Evolutionary conservation across 2,888 invertebrate genomes (phyloP), one percentile per base, ranked within the genome.

Genomic region (Hydrotaea diabolus): DNA sequence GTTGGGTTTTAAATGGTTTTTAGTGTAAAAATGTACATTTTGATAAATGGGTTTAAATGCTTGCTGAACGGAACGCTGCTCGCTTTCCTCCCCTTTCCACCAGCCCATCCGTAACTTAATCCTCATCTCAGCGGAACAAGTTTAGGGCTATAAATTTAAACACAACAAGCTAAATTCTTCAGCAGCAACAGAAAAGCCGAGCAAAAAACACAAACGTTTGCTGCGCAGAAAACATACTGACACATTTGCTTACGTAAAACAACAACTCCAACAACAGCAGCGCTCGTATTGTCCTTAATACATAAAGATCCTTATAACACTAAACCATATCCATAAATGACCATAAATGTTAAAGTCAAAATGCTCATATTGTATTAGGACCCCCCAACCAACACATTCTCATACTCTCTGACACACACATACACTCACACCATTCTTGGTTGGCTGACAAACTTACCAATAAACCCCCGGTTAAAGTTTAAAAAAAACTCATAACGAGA

Each of bases 31-130:
- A 23, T 59, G 36, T 17, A 81, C 77, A 64, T 75, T 84, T 84
- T 84, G 77, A 81, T 80, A 75, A 84, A 84, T 84, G 77, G 23
- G 0, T 75, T 71, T 26, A 81, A 75, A 78, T 64, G 36, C 17
- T 75, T 77, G 71, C 77, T 46, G 15, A 46, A 69, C 66, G 66
- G 23, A 46, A 69, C 69, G 23, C 13, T 15, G 26, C 15, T 7
- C 26, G 1, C 59, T 26, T 26, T 13, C 23, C 26, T 13, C 15
- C 23, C 21, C 23, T 43, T 3, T 0, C 69, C 4, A 69, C 23
- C 17, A 66, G 19, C 19, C 39, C n/a, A 62, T 62, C 15, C 39
- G 0, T 43, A 19, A 62, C 15, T 8, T 46, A 39, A 43, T 69
- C 43, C 46, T 11, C 69, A 69, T 46, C 69, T 69, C 23, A 15